Evolutionary conservation across 2,113 vertebrate species (phyloP).

Genomic region (Australoheros scitulus): DNA sequence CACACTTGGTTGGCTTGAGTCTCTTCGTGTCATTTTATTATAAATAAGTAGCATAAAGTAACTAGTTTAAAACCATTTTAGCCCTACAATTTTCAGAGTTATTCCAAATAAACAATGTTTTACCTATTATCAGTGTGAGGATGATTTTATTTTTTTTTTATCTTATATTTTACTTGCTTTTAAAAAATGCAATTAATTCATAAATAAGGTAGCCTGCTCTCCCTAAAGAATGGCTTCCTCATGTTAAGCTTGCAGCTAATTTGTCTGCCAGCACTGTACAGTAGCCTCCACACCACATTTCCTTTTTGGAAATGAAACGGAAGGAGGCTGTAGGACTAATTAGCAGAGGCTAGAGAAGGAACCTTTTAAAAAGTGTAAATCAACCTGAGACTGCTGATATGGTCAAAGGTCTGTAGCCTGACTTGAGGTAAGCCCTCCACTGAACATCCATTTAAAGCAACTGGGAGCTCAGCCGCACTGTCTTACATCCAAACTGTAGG

Average conservation of each 20-base stretch:
- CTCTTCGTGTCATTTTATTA: not conserved
- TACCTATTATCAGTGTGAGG: constrained; percentile 1
- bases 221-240: constrained; percentile 60
- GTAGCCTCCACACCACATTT: constrained; percentile 36
- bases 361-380: constrained; percentile 43
- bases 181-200: constrained; percentile 69
- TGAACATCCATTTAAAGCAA: constrained; percentile 34
- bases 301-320: constrained; percentile 67
- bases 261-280: constrained; percentile 59
- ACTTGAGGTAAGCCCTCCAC: constrained; percentile 39
- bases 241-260: constrained; percentile 66
- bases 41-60: not conserved
- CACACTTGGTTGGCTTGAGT: not conserved
- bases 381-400: constrained; percentile 56
- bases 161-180: constrained; percentile 3
- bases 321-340: constrained; percentile 64
- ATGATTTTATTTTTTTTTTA: not conserved
- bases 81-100: not conserved
- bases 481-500: constrained; percentile 30
- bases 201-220: constrained; percentile 71
- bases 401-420: constrained; percentile 53
- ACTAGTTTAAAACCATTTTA: not conserved
- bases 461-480: constrained; percentile 21
- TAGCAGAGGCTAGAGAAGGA: constrained; percentile 60
- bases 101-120: constrained; percentile 18